Evolutionary conservation across 1,140 invertebrate genomes (phyloP).

Genomic region (Drosophila virilis): DNA sequence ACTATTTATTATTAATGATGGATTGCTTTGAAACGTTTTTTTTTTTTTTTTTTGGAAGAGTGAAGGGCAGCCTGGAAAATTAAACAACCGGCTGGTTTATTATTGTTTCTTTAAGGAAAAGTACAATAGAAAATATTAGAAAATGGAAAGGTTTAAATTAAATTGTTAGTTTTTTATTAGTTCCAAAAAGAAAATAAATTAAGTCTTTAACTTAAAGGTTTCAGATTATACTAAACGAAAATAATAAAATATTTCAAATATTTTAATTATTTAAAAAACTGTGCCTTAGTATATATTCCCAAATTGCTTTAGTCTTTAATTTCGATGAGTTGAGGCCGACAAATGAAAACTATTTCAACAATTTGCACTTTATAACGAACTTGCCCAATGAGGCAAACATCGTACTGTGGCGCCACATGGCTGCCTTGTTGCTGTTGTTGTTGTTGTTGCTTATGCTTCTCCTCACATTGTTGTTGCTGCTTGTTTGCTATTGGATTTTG

Average conservation of each 20-base stretch:
- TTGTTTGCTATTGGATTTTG: constrained; percentile 52
- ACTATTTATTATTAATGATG: constrained; percentile 74
- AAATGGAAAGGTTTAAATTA: background rate
- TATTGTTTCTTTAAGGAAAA: too few relatives aligned
- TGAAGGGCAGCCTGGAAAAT: constrained; percentile 26
- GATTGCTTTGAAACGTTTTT: constrained; percentile 56
- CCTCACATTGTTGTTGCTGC: constrained; percentile 11
- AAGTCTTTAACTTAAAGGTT: too few relatives aligned
- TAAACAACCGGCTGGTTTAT: background rate
- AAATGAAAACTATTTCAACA: constrained; percentile 73
- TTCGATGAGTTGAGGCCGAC: constrained; percentile 36
- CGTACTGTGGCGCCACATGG: constrained; percentile 72
- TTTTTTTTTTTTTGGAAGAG: constrained; percentile 20
- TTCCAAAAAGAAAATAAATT: too few relatives aligned
- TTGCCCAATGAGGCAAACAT: constrained; percentile 69
- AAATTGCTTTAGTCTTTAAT: background rate
- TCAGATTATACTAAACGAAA: too few relatives aligned
- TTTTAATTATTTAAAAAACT: too few relatives aligned
- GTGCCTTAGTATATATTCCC: background rate
- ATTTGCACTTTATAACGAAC: constrained; percentile 73
- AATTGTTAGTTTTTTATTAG: too few relatives aligned
- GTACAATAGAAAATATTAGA: background rate
- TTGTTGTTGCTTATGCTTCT: background rate
- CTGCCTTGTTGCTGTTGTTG: constrained; percentile 61
- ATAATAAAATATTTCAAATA: too few relatives aligned